phyloP scores from a whole-genome alignment of 2,113 vertebrate species.

The Eidolon helvum region DNA sequence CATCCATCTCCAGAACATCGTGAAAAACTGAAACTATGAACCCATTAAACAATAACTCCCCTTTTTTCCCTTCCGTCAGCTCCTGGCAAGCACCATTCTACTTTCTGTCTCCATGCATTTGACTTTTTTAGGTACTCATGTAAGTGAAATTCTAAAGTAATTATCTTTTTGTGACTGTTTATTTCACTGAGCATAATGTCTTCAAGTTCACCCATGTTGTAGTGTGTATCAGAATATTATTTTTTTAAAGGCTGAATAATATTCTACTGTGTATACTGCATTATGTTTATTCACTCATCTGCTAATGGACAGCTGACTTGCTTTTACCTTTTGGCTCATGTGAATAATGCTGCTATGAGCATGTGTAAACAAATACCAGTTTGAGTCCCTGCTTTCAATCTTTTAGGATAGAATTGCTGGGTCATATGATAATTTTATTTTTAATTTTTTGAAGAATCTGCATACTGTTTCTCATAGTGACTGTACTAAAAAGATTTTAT shows the following conservation, averaged over 20 bases:
- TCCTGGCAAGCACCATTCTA: not conserved
- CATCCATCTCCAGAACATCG: not conserved
- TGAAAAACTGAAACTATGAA: not conserved
- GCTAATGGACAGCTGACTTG: not conserved
- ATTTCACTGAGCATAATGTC: not conserved
- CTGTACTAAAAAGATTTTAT: not conserved
- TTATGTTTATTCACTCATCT: not conserved
- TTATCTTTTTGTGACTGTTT: not conserved
- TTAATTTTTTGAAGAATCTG: not conserved
- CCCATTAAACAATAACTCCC: not conserved
- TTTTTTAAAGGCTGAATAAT: not conserved
- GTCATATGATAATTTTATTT: not conserved
- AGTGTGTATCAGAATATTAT: not conserved
- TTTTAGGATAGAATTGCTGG: not conserved
- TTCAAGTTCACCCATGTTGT: not conserved
- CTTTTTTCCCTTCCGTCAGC: not conserved
- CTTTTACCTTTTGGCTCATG: not conserved
- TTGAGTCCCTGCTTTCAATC: not conserved
- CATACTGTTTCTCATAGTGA: not conserved
- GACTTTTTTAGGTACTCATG: not conserved
- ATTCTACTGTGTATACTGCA: too few relatives aligned
- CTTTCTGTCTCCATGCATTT: not conserved
- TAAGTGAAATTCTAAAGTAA: not conserved
- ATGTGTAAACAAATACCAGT: not conserved
- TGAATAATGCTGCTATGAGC: not conserved